Base-by-base conservation (phyloP, 2,888 invertebrate genomes). In the Morpho achilles region DNA sequence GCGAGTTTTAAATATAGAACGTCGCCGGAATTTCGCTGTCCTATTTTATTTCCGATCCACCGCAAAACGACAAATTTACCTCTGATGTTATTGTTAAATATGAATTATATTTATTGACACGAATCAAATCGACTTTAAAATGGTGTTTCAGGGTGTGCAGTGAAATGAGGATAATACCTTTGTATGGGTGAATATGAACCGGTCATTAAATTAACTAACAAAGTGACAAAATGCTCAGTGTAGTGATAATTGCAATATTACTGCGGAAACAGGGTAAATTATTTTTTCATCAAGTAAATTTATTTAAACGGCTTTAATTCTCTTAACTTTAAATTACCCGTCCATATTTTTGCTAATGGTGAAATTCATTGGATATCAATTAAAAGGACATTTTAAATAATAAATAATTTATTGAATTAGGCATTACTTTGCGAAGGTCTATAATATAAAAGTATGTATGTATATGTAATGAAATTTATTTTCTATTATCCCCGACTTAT, bases 1-100 rank as follows among this genome's bases (percentile, higher is more conserved):
- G 74, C 76, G 69, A 68, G 77, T 76, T 84, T 86, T 89, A 89
- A 87, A 87, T 83, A 83, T 89, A 89, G 87, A 82, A 70, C 74
- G 77, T 77, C 79, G 78, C 72, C 79, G 75, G 79, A 79, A 82
- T 82, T 82, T 80, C 67, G 75, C 80, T 78, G 82, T 71, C 82
- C 87, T 66, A 67, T 67, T 61, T 67, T 82, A 87, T 84, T 85
- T 85, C 77, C 69, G 79, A 75, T 71, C 71, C 70, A 64, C 65
- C 69, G 70, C 78, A 80, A 16, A 79, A 80, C 78, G 72, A 71
- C 71, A 79, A 79, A 79, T 79, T 75, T 74, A 65, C 65, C 61
- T 66, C 58, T 61, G 63, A 63, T 62, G 60, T 57, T 61, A 61
- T 61, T 60, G 53, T 67, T 58, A 57, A 45, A 54, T 51, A 40